Percentiles rank a stretch among this genome's conserved stretches.
Evolutionary conservation across 2,797 vertebrate genomes (phyloP).

Genomic region (Macroramphosus scolopax): DNA sequence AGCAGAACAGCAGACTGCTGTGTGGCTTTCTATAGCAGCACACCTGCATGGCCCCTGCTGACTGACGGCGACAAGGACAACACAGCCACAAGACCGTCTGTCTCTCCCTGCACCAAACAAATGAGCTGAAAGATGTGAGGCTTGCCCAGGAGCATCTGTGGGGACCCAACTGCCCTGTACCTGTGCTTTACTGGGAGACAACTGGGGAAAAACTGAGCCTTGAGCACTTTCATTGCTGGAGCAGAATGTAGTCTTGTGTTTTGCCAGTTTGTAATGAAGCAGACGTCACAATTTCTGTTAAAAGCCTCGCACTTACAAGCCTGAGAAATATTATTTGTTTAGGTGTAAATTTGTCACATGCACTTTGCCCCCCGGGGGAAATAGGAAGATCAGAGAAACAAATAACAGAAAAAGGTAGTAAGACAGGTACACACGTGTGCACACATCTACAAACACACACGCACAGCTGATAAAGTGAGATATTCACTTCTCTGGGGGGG

Average conservation of each 20-base stretch:
- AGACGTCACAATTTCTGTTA: slow-evolving; percentile 3
- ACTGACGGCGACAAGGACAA: slow-evolving; percentile 70
- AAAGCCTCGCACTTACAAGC: neutral
- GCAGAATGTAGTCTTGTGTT: neutral
- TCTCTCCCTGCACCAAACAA: slow-evolving; percentile 20
- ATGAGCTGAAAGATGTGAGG: slow-evolving; percentile 25
- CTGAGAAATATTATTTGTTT: too few species aligned
- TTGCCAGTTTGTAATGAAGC: neutral
- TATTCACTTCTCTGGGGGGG: slow-evolving; percentile 43
- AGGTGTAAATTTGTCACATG: slow-evolving; percentile 17
- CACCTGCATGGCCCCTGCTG: slow-evolving; percentile 61
- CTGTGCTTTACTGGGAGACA: slow-evolving; percentile 21
- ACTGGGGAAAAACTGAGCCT: neutral
- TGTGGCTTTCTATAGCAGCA: slow-evolving; percentile 52
- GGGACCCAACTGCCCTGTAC: slow-evolving; percentile 2
- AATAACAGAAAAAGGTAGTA: slow-evolving; percentile 22
- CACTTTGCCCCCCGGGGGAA: slow-evolving; percentile 23
- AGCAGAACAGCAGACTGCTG: slow-evolving; percentile 53
- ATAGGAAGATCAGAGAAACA: slow-evolving; percentile 33
- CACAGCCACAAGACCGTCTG: too few species aligned
- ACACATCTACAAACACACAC: slow-evolving; percentile 8
- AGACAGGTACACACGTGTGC: slow-evolving; percentile 21
- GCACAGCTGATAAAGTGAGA: slow-evolving; percentile 38
- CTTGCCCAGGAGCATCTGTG: too few species aligned
- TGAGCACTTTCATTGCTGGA: neutral